Evolutionary conservation across 2,113 vertebrate genomes (phyloP), one percentile per base, ranked within the genome.

Genomic region (Microtus ochrogaster): DNA sequence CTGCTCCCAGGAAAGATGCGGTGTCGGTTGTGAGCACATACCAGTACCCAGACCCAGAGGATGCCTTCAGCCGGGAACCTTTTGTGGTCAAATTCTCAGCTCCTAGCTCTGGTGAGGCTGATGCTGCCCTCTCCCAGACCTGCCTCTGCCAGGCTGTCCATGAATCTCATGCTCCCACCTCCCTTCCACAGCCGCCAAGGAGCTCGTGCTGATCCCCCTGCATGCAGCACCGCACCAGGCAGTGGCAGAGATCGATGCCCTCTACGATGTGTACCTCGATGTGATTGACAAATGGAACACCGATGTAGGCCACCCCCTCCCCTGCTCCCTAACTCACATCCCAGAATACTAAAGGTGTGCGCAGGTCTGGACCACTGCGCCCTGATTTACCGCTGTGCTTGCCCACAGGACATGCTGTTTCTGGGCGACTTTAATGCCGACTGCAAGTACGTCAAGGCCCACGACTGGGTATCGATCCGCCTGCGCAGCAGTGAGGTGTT

Each of bases 361-460:
- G 36, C 33, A 21, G 39, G 39, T 72, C 52, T 66, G 86, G 52
- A 47, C 39, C 44, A 5, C 4, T 7, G 52, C 16, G 95, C 21
- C 98, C 97, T 0, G 33, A 84, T 47, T 21, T 0, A 2, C 17
- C 24, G 13, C 2, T 84, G 58, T 84, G 58, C 36, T 12, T 3
- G 14, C 68, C 79, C 6, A 0, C 98, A 99, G 99, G 98, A 99
- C 97, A 98, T 99, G 19, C 91, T 99, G 63, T 99, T 99, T 90
- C 98, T 99, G 92, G 99, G 99, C 0, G 99, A 99, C 98, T 99
- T 99, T 98, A 99, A 99, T 0, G 97, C 99, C 0, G 99, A 99
- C 91, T 99, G 99, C 6, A 97, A 0, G n/a, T 99, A 99, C 0
- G 98, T 99, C 1, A 79, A 82, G 2, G 76, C 9, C 0, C 96